Evolutionary conservation across 2,888 invertebrate species (phyloP).

Genomic region (Pachliopta kotzebuea): DNA sequence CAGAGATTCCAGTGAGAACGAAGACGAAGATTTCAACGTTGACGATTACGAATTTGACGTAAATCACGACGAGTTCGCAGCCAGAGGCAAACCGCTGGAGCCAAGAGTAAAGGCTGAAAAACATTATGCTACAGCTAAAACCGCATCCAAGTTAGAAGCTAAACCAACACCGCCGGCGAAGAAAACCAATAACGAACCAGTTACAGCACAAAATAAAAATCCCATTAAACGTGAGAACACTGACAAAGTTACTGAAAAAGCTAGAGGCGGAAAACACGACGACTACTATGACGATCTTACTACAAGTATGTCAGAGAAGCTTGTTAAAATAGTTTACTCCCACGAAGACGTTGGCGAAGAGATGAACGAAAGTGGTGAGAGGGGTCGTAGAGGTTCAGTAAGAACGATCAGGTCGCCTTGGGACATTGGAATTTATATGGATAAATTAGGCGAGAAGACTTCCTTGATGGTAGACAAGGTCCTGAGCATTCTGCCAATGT

Average conservation of each 20-base stretch:
- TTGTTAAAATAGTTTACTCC: constrained; percentile 33
- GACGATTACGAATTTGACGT: constrained; percentile 69
- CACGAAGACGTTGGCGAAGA: constrained; percentile 47
- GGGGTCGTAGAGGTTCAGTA: constrained; percentile 34
- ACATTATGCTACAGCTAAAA: constrained; percentile 23
- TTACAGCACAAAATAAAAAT: constrained; percentile 39
- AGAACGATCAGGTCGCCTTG: constrained; percentile 50
- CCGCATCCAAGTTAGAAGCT: constrained; percentile 15
- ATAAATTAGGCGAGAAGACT: constrained; percentile 45
- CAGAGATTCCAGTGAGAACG: constrained; percentile 56
- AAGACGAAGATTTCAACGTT: constrained; percentile 68
- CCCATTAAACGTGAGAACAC: constrained; percentile 33
- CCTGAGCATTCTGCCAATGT: constrained; percentile 51
- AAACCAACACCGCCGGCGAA: constrained; percentile 32
- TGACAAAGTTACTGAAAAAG: constrained; percentile 16
- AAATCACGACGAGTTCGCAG: constrained; percentile 62
- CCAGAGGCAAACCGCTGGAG: constrained; percentile 57
- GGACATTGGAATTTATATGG: constrained; percentile 38
- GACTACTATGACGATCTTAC: constrained; percentile 53
- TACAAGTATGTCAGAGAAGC: constrained; percentile 37
- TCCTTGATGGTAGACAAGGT: constrained; percentile 41
- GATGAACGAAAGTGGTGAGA: constrained; percentile 47
- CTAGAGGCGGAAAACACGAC: constrained; percentile 12
- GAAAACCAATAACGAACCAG: constrained; percentile 35
- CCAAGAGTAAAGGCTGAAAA: constrained; percentile 47